Percentiles rank a stretch among this genome's conserved stretches.
Evolutionary conservation across 2,797 vertebrate genomes (phyloP).

Genomic region (Rachycentron canadum): DNA sequence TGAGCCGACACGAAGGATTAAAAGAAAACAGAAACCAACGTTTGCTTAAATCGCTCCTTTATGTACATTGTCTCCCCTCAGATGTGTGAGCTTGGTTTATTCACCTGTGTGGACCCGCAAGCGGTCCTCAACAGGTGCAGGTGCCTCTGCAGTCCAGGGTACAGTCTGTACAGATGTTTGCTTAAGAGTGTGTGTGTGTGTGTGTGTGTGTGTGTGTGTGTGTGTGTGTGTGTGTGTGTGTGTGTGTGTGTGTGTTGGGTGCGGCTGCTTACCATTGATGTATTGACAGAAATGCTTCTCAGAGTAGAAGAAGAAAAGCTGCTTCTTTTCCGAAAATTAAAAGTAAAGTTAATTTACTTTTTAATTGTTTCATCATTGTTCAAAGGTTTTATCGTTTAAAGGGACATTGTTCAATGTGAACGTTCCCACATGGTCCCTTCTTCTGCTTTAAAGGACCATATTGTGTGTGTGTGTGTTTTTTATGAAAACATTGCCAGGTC

Average conservation of each 20-base stretch:
- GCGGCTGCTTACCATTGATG: conserved; percentile 38
- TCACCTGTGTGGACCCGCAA: conserved; percentile 72
- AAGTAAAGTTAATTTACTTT: conserved; percentile 4
- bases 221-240: too few species aligned
- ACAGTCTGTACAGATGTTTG: conserved; percentile 44
- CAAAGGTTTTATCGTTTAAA: neutral
- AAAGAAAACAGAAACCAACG: conserved; percentile 53
- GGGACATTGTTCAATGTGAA: neutral
- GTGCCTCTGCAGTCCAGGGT: conserved; percentile 50
- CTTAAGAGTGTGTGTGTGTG: conserved; percentile 35
- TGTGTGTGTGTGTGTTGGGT: conserved; percentile 23
- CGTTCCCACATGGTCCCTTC: neutral
- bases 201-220: too few species aligned
- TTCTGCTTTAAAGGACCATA: too few species aligned
- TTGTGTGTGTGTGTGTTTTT: too few species aligned
- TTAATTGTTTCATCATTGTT: too few species aligned
- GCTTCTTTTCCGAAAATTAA: conserved; percentile 8
- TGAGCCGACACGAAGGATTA: conserved; percentile 56
- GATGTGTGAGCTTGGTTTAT: conserved; percentile 59
- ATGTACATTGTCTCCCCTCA: conserved; percentile 38
- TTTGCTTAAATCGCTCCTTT: conserved; percentile 62
- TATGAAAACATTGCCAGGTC: too few species aligned
- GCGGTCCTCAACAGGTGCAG: conserved; percentile 72
- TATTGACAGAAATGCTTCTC: conserved; percentile 31
- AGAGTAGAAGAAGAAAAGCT: neutral